Evolutionary conservation across 2,113 vertebrate genomes (phyloP), one percentile per base, ranked within the genome.

Genomic region (Callionymus lyra): DNA sequence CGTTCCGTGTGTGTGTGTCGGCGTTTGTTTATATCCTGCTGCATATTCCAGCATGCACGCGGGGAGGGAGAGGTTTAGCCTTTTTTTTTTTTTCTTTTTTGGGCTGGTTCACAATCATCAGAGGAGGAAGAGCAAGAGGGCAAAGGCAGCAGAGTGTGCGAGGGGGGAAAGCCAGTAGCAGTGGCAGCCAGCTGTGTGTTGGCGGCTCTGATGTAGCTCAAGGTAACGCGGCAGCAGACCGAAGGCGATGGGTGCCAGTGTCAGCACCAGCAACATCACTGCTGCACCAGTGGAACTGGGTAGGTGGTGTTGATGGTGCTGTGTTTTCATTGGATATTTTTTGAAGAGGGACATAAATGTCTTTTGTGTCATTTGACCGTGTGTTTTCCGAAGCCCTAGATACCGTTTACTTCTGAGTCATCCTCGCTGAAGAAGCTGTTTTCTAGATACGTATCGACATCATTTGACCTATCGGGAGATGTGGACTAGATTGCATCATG

Each of bases 221-320:
- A 36, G 63, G 56, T n/a, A n/a, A n/a, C 56, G 31, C 16, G 36
- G 41, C 53, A 42, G 37, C 54, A 59, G 51, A 71, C 37, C 50
- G 47, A 40, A 47, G 43, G 53, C 55, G 56, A 74, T 63, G 72
- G 49, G 47, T 39, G 67, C 58, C 41, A 6, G 54, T 47, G 18
- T 37, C n/a, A n/a, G n/a, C n/a, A n/a, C n/a, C n/a, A n/a, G n/a
- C n/a, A n/a, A n/a, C n/a, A n/a, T n/a, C 34, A 55, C 13, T 44
- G 55, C 58, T 41, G 33, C 45, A 39, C 34, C 53, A 46, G 50
- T 50, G 43, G 56, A 47, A 54, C 45, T 48, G 50, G 70, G 72
- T 79, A 68, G 60, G 59, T 47, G 50, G 46, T 39, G 41, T 16
- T 32, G 31, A 41, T 32, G 31, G n/a, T n/a, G n/a, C n/a, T n/a